A percentile compares a stretch with the other conserved stretches of the same genome.
Evolutionary conservation across 1,140 invertebrate genomes (phyloP).

Genomic region (Ceratina japonica): DNA sequence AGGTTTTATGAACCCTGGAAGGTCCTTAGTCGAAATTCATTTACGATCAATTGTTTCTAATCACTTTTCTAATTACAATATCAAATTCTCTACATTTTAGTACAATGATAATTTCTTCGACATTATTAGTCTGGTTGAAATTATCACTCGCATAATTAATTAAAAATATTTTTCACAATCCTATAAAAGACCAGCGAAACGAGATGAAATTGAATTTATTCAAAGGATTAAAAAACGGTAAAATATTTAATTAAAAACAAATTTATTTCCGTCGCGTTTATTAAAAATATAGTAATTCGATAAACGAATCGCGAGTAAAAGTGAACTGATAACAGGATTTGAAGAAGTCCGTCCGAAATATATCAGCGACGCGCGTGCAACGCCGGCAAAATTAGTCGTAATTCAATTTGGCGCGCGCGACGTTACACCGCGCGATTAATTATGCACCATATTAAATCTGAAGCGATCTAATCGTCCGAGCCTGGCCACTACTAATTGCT

Average conservation of each 20-base stretch:
- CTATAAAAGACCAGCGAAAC: no score
- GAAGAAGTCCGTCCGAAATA: background rate
- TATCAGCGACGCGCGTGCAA: background rate
- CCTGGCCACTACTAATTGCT: conserved; percentile 35
- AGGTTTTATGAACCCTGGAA: no score
- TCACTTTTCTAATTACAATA: no score
- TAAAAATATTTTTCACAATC: no score
- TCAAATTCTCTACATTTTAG: no score
- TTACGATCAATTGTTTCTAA: no score
- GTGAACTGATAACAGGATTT: background rate
- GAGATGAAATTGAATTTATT: conserved; percentile 40
- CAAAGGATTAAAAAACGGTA: no score
- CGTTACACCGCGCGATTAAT: conserved; percentile 33
- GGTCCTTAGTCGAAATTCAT: no score
- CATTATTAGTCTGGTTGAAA: no score
- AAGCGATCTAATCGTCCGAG: conserved; percentile 28
- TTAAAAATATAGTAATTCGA: background rate
- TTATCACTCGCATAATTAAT: no score
- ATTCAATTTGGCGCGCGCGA: conserved; percentile 23
- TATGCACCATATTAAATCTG: conserved; percentile 38
- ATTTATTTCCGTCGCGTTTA: background rate
- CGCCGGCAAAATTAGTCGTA: conserved; percentile 4
- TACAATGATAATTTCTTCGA: no score
- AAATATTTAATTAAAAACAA: no score
- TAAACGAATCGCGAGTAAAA: background rate